Conservation (phyloP, 2,888 invertebrate species). For the Timema podura region DNA sequence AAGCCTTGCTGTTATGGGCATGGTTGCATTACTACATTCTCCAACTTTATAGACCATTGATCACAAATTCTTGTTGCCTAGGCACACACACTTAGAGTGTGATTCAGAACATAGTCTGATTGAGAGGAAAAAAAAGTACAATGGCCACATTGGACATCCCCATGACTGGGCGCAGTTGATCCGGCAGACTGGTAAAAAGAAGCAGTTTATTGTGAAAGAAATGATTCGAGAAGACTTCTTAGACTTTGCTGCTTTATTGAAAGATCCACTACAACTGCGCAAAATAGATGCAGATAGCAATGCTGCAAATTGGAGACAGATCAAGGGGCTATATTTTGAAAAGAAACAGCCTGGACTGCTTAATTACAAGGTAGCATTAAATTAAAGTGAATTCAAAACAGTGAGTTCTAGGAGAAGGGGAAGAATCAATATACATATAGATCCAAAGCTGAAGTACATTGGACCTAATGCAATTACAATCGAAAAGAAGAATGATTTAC, state of each 20-base stretch:
- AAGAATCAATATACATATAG: not conserved
- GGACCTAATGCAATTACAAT: not conserved
- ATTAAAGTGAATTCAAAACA: not conserved
- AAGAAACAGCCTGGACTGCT: not conserved
- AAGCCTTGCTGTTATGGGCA: not conserved
- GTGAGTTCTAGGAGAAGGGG: not conserved
- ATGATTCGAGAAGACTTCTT: slow-evolving; percentile 19
- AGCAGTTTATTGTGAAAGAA: slow-evolving; percentile 13
- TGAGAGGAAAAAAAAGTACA: slow-evolving; percentile 16
- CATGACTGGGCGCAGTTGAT: not conserved
- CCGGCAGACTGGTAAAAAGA: not conserved
- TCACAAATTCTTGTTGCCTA: slow-evolving; percentile 17
- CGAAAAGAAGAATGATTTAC: not conserved
- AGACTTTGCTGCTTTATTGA: slow-evolving; percentile 12
- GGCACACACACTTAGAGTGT: slow-evolving; percentile 17
- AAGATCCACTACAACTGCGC: slow-evolving; percentile 1
- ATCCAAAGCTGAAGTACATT: not conserved
- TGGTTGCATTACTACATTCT: not conserved
- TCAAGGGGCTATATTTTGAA: not conserved
- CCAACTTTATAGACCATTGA: slow-evolving; percentile 11
- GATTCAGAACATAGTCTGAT: slow-evolving; percentile 9
- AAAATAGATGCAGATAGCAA: not conserved
- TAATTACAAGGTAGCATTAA: not conserved
- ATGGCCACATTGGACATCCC: slow-evolving; percentile 4
- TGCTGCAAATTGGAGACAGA: not conserved